Base-by-base conservation (phyloP, 2,888 invertebrate species). In the Lithophane socia region DNA sequence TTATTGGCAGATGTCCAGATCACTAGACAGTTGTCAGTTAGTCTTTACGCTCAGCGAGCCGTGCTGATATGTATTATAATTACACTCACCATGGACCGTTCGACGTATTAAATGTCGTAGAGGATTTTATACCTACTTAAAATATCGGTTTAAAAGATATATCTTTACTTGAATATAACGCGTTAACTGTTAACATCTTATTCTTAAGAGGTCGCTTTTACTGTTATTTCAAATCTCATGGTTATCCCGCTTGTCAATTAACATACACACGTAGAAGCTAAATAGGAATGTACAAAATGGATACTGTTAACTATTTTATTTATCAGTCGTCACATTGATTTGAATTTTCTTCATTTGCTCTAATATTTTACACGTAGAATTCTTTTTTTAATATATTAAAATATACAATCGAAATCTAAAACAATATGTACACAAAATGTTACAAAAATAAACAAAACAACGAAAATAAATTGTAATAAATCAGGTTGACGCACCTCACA, bases 1-100 rank as follows among this genome's bases (percentile, higher is more conserved):
- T 90, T 86, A 87, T 90, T 92, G 92, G 92, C 92, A 80, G 67
- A 21, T 49, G 63, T 88, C 92, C 92, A 92, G 85, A 77, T 79
- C 78, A 75, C 82, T 83, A 83, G 88, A 89, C 90, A 91, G 88
- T 90, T 90, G 90, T 89, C 88, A 85, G 87, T 87, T 83, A 83
- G 81, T 84, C 75, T 86, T 87, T 84, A 86, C 86, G 86, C 85
- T 84, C 80, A 80, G 86, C 86, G 86, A 87, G 83, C 84, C 84
- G 86, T 87, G 88, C 84, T 89, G 90, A 90, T 90, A 89, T 90
- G 87, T 90, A 85, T 89, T 89, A 90, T 88, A 89, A 89, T 89
- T 89, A 90, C 87, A 88, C 87, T 89, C 88, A 84, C 89, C 87
- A 79, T 83, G 85, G 84, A 80, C 76, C 77, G 75, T 68, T 74